phyloP scores from a whole-genome alignment of 2,888 invertebrate genomes.

The Halictus ligatus region DNA sequence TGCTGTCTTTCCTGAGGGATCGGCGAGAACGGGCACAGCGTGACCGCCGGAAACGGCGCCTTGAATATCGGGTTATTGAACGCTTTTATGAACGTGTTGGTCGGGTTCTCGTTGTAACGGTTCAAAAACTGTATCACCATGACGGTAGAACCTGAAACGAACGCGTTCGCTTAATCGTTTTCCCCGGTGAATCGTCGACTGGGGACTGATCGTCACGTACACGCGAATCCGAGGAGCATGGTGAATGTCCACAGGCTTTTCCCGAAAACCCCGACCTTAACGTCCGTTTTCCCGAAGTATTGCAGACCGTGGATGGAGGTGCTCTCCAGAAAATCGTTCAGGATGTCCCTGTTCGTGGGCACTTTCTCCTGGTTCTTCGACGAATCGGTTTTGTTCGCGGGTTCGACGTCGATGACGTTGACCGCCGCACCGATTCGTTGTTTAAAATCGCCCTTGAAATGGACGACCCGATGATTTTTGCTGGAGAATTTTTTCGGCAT shows the following conservation, averaged over 20 bases:
- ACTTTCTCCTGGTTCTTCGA: neutral
- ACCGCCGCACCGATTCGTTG: neutral
- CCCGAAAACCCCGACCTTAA: slow-evolving; percentile 43
- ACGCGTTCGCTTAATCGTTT: neutral
- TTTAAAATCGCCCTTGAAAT: neutral
- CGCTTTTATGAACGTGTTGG: slow-evolving; percentile 78
- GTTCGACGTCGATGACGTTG: slow-evolving; percentile 3
- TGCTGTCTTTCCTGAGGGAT: slow-evolving; percentile 69
- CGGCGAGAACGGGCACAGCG: slow-evolving; percentile 80
- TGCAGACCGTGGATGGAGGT: slow-evolving; percentile 67
- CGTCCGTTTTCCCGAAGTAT: slow-evolving; percentile 53
- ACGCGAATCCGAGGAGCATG: slow-evolving; percentile 52
- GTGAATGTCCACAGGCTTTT: slow-evolving; percentile 60
- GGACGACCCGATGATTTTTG: neutral
- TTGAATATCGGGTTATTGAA: slow-evolving; percentile 76
- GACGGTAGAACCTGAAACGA: slow-evolving; percentile 75
- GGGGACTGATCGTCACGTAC: slow-evolving; percentile 24
- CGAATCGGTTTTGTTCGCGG: neutral
- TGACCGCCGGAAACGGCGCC: slow-evolving; percentile 82
- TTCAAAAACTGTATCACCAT: slow-evolving; percentile 81
- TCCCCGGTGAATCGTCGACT: neutral
- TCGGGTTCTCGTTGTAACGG: slow-evolving; percentile 81
- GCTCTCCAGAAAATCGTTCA: slow-evolving; percentile 53
- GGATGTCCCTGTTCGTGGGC: slow-evolving; percentile 17
- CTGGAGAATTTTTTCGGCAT: slow-evolving; percentile 8